phyloP scores from a whole-genome alignment of 2,113 vertebrate species.

The Dipodomys stephensi region DNA sequence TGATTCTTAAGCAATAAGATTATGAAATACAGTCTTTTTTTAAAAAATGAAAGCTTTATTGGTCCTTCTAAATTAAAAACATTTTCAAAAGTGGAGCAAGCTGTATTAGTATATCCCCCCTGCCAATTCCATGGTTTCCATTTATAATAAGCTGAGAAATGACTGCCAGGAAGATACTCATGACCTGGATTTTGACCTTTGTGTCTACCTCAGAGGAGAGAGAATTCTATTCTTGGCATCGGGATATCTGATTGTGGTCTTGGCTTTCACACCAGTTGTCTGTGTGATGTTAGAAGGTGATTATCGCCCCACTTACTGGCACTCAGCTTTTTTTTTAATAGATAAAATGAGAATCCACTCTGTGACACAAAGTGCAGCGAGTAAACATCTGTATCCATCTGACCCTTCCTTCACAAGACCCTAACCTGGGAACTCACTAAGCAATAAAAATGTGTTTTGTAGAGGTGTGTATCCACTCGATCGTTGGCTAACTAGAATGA shows the following conservation, averaged over 20 bases:
- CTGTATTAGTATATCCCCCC: not conserved
- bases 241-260: not conserved
- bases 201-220: not conserved
- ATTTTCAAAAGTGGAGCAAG: not conserved
- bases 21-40: not conserved
- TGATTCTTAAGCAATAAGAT: constrained; percentile 21
- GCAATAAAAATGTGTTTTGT: not conserved
- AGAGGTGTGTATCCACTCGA: not conserved
- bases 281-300: not conserved
- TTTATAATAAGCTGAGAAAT: not conserved
- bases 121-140: not conserved
- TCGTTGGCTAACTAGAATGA: not conserved
- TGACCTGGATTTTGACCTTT: not conserved
- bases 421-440: not conserved
- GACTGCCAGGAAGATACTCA: not conserved
- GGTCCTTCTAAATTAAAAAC: constrained; percentile 40
- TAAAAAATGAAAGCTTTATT: not conserved
- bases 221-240: not conserved
- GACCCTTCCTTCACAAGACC: not conserved
- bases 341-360: not conserved
- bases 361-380: not conserved
- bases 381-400: not conserved
- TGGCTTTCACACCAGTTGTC: not conserved
- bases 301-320: not conserved
- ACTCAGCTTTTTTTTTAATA: constrained; percentile 5